These are phyloP conservation scores for Lepidochrysops patricia DNA, from an alignment of 2,888 invertebrate genomes.

Conservation along the genomic window DNA sequence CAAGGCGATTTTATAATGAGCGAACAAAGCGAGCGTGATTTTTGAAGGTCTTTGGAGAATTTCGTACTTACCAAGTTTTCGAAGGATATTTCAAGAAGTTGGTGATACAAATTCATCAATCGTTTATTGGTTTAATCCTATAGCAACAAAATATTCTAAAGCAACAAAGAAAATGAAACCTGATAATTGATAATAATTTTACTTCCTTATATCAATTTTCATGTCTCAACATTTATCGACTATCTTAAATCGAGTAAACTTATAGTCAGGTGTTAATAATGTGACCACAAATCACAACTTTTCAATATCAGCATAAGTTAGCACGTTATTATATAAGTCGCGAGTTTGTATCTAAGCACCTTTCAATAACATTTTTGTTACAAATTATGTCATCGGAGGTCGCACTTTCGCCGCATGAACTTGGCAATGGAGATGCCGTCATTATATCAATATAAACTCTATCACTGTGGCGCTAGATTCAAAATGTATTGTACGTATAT, in stretches of 20 bases:
- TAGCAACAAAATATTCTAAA: too few relatives aligned
- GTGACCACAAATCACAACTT: neutral
- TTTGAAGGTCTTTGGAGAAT: neutral
- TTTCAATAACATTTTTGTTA: neutral
- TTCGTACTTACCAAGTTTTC: neutral
- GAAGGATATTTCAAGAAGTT: too few relatives aligned
- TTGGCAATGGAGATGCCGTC: slow-evolving; percentile 30
- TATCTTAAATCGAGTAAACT: neutral
- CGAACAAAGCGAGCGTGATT: neutral
- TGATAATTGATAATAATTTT: too few relatives aligned
- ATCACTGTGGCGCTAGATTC: neutral
- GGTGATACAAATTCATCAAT: too few relatives aligned
- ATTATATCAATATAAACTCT: neutral
- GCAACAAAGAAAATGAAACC: too few relatives aligned
- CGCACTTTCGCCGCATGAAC: slow-evolving; percentile 62
- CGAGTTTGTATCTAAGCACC: neutral
- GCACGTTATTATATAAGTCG: neutral
- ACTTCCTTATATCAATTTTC: too few relatives aligned
- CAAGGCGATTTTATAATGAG: neutral
- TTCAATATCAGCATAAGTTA: neutral
- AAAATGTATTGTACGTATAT: neutral
- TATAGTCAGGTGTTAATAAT: neutral
- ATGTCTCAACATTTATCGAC: too few relatives aligned
- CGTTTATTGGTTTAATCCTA: too few relatives aligned
- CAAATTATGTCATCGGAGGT: slow-evolving; percentile 35